Conservation (phyloP, 1,140 invertebrate genomes). For the Neodiprion virginianus region DNA sequence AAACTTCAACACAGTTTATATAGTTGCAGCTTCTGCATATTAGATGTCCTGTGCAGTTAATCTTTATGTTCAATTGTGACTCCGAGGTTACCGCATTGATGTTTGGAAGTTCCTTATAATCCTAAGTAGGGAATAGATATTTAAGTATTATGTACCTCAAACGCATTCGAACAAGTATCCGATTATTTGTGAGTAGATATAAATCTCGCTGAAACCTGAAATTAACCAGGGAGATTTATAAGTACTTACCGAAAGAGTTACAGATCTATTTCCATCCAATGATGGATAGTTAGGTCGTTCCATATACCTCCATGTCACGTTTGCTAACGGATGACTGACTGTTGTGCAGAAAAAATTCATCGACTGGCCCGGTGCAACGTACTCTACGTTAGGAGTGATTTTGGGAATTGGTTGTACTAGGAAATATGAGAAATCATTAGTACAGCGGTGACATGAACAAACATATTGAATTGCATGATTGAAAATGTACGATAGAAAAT, state of each 20-base stretch:
- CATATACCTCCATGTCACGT: constrained; percentile 60
- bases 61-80: constrained; percentile 27
- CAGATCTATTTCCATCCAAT: constrained; percentile 19
- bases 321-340: constrained; percentile 56
- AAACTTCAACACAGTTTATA: constrained; percentile 35
- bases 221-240: too few species aligned
- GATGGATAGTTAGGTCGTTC: constrained; percentile 47
- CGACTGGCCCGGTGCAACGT: constrained; percentile 52
- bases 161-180: not conserved
- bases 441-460: constrained; percentile 8
- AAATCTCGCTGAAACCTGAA: too few species aligned
- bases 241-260: too few species aligned
- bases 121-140: constrained; percentile 31
- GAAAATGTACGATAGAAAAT: too few species aligned
- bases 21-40: constrained; percentile 44
- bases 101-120: not conserved
- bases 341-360: constrained; percentile 56
- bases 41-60: constrained; percentile 38
- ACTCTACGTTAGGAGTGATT: constrained; percentile 48
- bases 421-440: constrained; percentile 20
- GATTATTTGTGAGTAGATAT: not conserved
- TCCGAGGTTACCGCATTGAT: not conserved
- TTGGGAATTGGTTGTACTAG: constrained; percentile 55
- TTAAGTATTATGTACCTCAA: constrained; percentile 32
- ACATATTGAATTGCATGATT: not conserved